Evolutionary conservation across 2,888 invertebrate species (phyloP).

Genomic region (Odontothrips loti): DNA sequence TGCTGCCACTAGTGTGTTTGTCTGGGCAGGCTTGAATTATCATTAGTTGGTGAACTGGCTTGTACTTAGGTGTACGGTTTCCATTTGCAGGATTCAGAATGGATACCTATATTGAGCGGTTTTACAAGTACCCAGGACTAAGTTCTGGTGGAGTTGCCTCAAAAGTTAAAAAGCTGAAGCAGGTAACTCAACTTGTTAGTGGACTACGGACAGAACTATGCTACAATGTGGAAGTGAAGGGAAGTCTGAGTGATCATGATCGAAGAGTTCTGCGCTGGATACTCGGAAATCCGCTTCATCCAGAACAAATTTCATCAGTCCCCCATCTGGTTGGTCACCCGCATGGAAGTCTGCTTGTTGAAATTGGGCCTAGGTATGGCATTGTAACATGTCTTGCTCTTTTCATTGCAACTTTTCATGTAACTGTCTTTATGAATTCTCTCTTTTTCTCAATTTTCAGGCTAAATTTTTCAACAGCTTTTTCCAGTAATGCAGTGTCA

Average conservation of each 20-base stretch:
- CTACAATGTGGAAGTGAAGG: conserved; percentile 68
- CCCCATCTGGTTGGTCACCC: conserved; percentile 50
- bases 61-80: too few relatives aligned
- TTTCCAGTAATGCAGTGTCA: conserved; percentile 93
- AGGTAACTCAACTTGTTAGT: conserved; percentile 44
- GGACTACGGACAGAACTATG: conserved; percentile 69
- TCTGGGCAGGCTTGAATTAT: background rate
- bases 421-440: background rate
- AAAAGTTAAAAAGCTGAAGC: conserved; percentile 40
- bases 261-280: conserved; percentile 70
- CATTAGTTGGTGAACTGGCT: too few relatives aligned
- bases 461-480: conserved; percentile 91
- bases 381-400: background rate
- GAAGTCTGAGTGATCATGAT: conserved; percentile 57
- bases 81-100: background rate
- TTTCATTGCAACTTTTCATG: conserved; percentile 29
- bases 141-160: conserved; percentile 40
- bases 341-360: conserved; percentile 58
- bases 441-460: conserved; percentile 49
- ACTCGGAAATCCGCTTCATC: conserved; percentile 64
- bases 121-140: conserved; percentile 43
- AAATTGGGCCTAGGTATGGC: conserved; percentile 80
- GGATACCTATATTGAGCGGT: conserved; percentile 37
- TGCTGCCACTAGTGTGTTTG: background rate
- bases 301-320: conserved; percentile 54